Base-by-base conservation (phyloP, 2,888 invertebrate species). In the Eutolmus rufibarbis region DNA sequence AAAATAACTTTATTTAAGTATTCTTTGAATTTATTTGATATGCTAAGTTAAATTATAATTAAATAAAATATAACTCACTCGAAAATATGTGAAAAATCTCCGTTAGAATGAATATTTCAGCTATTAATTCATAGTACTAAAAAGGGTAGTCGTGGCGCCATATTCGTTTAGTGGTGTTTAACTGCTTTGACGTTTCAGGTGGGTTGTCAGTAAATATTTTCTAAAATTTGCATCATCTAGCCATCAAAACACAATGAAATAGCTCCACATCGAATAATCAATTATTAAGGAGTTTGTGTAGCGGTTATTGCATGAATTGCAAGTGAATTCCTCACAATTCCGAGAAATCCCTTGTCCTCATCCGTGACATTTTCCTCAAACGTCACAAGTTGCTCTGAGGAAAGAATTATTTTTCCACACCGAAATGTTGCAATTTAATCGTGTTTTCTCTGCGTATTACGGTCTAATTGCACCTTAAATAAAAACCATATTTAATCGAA, bases 111-210 rank as follows among this genome's bases (percentile, higher is more conserved):
- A 66, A 28, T 28, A 9, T 28, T 66, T 12, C 0, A 12, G 4
- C 9, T 12, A 66, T 3, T 1, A 1, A 66, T 19, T 28, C 12
- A 9, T 66, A 66, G 28, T 66, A 28, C 28, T 9, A 28, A 66
- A 19, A 66, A 23, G 2, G 23, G 2, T 66, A 19, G 8, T 43
- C 12, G 43, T 14, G 8, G 40, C 79, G 79, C 79, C 46, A 12
- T 23, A 12, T 9, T 79, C 43, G 79, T 1, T n/a, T 43, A 28
- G 46, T 43, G 79, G 34, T 56, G 43, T n/a, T 56, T 23, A 28
- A 56, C 28, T 81, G 43, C 12, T 78, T 78, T 78, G 78, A 78
- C 78, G 78, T 78, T 78, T 78, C 40, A 78, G 78, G 78, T 78
- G 78, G 43, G 40, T 19, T 76, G 34, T 76, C 78, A 78, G 37